Evolutionary conservation across 2,888 invertebrate species (phyloP).

Genomic region (Arrhopalites spinosus): DNA sequence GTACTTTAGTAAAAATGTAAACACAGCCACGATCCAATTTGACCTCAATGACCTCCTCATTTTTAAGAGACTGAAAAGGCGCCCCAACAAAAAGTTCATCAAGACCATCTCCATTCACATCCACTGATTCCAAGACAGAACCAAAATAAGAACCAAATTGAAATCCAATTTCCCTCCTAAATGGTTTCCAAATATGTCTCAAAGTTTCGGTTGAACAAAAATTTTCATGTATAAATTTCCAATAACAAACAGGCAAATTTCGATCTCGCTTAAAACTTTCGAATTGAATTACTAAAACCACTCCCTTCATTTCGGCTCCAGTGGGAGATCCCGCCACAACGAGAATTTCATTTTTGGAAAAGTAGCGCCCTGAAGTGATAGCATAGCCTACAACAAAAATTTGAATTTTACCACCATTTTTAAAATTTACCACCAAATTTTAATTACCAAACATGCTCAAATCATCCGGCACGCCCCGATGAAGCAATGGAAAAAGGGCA

Average conservation of each 20-base stretch:
- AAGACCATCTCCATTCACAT: conserved; percentile 67
- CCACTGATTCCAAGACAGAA: conserved; percentile 66
- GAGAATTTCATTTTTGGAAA: conserved; percentile 39
- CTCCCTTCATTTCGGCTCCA: background rate
- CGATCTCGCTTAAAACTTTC: background rate
- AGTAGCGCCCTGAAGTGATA: conserved; percentile 53
- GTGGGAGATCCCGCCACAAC: conserved; percentile 64
- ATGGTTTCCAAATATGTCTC: background rate
- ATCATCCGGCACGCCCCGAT: no score
- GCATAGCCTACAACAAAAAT: conserved; percentile 51
- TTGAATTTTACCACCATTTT: background rate
- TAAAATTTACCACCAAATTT: background rate
- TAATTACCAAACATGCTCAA: background rate
- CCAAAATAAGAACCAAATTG: conserved; percentile 65
- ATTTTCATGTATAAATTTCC: background rate
- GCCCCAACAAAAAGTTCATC: conserved; percentile 71
- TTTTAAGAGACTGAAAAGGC: conserved; percentile 61
- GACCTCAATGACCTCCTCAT: no score
- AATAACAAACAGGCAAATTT: background rate
- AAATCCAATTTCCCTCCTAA: background rate
- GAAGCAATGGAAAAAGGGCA: no score
- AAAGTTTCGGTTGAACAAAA: background rate
- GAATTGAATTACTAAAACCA: background rate
- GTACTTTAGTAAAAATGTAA: conserved; percentile 15
- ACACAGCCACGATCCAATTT: conserved; percentile 34